Conservation (phyloP, 2,113 vertebrate species). For the Petromus typicus region DNA sequence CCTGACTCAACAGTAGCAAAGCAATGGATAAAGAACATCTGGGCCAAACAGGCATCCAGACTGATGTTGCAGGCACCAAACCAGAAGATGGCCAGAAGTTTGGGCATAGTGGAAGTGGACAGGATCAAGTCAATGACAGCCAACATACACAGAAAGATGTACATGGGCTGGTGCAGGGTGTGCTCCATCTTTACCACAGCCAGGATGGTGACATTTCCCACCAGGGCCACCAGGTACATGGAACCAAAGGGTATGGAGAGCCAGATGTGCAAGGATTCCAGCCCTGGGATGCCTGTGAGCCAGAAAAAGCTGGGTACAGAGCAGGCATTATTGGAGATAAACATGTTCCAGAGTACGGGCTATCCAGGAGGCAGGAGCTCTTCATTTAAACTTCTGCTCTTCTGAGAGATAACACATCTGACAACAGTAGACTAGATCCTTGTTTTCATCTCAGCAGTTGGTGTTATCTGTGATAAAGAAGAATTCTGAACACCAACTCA, state of each 20-base stretch:
- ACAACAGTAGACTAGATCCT: not conserved
- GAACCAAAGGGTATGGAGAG: conserved; percentile 77
- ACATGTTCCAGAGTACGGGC: conserved; percentile 15
- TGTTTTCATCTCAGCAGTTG: conserved; percentile 16
- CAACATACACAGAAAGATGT: conserved; percentile 82
- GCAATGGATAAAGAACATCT: conserved; percentile 84
- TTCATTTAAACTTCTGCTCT: not conserved
- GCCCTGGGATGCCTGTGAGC: conserved; percentile 79
- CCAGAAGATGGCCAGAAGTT: conserved; percentile 83
- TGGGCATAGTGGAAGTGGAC: conserved; percentile 78
- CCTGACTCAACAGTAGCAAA: conserved; percentile 81
- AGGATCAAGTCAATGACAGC: conserved; percentile 82
- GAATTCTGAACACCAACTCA: conserved; percentile 18
- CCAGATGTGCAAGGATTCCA: conserved; percentile 77
- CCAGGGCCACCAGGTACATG: conserved; percentile 80
- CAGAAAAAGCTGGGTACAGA: conserved; percentile 68
- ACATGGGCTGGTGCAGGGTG: conserved; percentile 84
- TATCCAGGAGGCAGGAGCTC: not conserved
- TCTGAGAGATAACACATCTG: not conserved
- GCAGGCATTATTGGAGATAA: conserved; percentile 62
- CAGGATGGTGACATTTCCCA: conserved; percentile 77
- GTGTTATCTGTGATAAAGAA: conserved; percentile 53
- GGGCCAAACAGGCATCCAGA: conserved; percentile 76
- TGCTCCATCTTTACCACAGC: conserved; percentile 61
- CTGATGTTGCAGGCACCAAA: conserved; percentile 67